phyloP scores from a whole-genome alignment of 2,113 vertebrate species.

The Tachysurus fulvidraco region DNA sequence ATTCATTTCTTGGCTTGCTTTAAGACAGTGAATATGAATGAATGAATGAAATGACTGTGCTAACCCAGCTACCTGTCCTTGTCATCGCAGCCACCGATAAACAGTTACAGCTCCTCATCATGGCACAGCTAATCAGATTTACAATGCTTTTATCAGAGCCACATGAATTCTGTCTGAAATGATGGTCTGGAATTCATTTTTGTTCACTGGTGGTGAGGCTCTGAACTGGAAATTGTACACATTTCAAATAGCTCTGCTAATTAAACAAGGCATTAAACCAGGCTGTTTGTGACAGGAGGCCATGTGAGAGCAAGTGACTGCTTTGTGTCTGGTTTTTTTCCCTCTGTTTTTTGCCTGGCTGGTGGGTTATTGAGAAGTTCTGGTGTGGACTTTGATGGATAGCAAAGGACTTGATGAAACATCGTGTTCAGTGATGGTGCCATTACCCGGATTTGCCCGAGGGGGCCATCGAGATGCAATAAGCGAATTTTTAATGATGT shows the following conservation, averaged over 20 bases:
- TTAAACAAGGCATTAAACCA: slow-evolving; percentile 35
- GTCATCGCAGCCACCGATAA: not conserved
- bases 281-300: slow-evolving; percentile 12
- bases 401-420: slow-evolving; percentile 18
- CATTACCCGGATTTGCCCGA: slow-evolving; percentile 48
- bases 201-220: not conserved
- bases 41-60: not conserved
- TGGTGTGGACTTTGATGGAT: slow-evolving; percentile 40
- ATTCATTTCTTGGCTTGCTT: not conserved
- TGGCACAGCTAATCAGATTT: slow-evolving; percentile 21
- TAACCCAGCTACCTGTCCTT: not conserved
- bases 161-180: not conserved
- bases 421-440: slow-evolving; percentile 43
- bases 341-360: not conserved
- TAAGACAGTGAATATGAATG: not conserved
- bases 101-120: not conserved
- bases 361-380: slow-evolving; percentile 20
- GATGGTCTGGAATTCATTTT: slow-evolving; percentile 9
- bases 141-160: not conserved
- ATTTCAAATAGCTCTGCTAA: slow-evolving; percentile 43
- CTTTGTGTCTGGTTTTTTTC: not conserved
- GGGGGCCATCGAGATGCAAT: slow-evolving; percentile 52
- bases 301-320: slow-evolving; percentile 7
- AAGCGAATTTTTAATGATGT: slow-evolving; percentile 53
- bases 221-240: slow-evolving; percentile 46